A percentile compares a stretch with the other conserved stretches of the same genome.
These are phyloP conservation scores for Bembecia ichneumoniformis DNA, from an alignment of 2,888 invertebrate species.

Conservation along the genomic window DNA sequence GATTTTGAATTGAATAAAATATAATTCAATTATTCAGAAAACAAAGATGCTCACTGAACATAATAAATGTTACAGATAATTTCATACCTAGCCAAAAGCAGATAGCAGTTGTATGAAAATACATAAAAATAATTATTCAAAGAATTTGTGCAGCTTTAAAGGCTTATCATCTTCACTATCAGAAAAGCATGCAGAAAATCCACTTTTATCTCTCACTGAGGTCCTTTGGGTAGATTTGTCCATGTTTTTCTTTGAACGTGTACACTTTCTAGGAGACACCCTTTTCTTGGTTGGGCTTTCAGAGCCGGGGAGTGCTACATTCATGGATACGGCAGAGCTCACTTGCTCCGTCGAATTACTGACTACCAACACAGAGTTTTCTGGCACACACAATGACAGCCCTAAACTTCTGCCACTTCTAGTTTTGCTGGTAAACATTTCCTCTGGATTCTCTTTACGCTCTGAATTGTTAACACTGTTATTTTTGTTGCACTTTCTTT, in stretches of 20 bases:
- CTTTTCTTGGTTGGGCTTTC: conserved; percentile 19
- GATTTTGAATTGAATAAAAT: too few species aligned
- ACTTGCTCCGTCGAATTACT: conserved; percentile 42
- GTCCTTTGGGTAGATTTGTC: conserved; percentile 31
- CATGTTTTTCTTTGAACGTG: conserved; percentile 22
- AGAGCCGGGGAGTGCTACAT: conserved; percentile 30
- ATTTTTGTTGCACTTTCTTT: conserved; percentile 23
- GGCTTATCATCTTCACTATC: conserved; percentile 60
- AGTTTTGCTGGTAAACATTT: conserved; percentile 32
- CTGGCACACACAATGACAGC: conserved; percentile 26
- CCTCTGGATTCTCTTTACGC: conserved; percentile 41
- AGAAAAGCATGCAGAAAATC: conserved; percentile 55
- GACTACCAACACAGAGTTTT: conserved; percentile 41
- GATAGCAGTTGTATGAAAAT: too few species aligned
- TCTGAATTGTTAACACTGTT: conserved; percentile 31
- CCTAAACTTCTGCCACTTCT: conserved; percentile 45
- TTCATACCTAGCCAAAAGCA: too few species aligned
- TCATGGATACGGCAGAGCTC: conserved; percentile 42
- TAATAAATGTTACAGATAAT: too few species aligned
- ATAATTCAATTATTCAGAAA: too few species aligned
- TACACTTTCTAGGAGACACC: conserved; percentile 10
- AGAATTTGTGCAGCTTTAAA: conserved; percentile 23
- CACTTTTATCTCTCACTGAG: conserved; percentile 48
- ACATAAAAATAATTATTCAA: background rate
- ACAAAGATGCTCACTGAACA: too few species aligned